Base-by-base conservation (phyloP, 2,888 invertebrate species). In the Drosophila diplacantha region DNA sequence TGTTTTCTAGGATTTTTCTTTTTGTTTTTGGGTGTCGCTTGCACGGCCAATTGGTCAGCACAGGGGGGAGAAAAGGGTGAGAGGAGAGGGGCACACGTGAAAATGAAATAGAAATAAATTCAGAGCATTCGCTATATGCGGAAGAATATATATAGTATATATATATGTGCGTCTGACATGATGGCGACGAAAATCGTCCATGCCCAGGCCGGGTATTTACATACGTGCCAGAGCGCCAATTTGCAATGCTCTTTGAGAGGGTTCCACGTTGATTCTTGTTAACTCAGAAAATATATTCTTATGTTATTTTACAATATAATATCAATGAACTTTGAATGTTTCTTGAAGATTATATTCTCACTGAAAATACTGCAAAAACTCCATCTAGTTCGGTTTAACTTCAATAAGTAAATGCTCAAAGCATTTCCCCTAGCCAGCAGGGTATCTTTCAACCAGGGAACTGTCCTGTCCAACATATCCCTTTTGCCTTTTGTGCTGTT, bases 21-120 rank as follows among this genome's bases (percentile, higher is more conserved):
- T 39, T 20, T 43, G 43, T 29, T 46, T 44, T 34, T 26, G 24
- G 43, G 31, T 46, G 44, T 34, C 43, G 35, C 34, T 55, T 65
- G 47, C 47, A 64, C 41, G 64, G 41, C 54, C 64, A 64, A 64
- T 64, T 64, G 64, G 43, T 20, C 49, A 51, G 24, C 7, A 26
- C n/a, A 26, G 14, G 2, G 12, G 9, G 2, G 1, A 16, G 8
- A 5, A 3, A n/a, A 12, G 20, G 12, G 3, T 12, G 18, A n/a
- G 22, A 14, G 20, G 9, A 32, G 24, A 31, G 14, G 29, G 34
- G 29, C 12, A 11, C 31, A 29, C 31, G 47, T 60, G 38, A 56
- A 71, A 80, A 74, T 63, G 53, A 58, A 51, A 66, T 80, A 71
- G 62, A 80, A 68, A 80, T 80, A 78, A 74, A 78, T 78, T 44